Evolutionary conservation across 2,113 vertebrate species (phyloP).

Genomic region (Laticauda colubrina): DNA sequence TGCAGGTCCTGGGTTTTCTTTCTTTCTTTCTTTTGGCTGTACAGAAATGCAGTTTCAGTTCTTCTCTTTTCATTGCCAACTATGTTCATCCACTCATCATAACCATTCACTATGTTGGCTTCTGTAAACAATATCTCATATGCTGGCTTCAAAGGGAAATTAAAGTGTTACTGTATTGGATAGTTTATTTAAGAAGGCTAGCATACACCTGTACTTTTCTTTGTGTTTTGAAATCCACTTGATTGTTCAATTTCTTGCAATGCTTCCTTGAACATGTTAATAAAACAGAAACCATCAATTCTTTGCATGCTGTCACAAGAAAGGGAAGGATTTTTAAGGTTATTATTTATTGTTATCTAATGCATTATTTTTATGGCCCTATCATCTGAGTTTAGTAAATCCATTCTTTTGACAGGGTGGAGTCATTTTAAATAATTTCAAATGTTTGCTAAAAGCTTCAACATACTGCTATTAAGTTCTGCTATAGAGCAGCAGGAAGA

Average conservation of each 20-base stretch:
- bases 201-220: conserved; percentile 36
- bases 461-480: conserved; percentile 20
- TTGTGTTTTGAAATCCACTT: conserved; percentile 40
- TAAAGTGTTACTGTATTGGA: conserved; percentile 49
- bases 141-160: neutral
- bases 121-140: conserved; percentile 7
- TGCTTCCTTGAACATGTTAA: conserved; percentile 54
- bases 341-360: conserved; percentile 26
- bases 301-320: conserved; percentile 24
- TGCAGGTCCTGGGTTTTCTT: neutral
- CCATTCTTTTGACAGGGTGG: conserved; percentile 43
- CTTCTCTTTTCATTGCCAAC: neutral
- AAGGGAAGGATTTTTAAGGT: conserved; percentile 7
- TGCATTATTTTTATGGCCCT: conserved; percentile 41
- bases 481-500: conserved; percentile 49
- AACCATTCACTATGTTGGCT: conserved; percentile 41
- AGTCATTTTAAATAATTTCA: conserved; percentile 14
- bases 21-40: too few species aligned
- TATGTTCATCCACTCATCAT: conserved; percentile 27
- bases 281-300: conserved; percentile 21
- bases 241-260: conserved; percentile 45
- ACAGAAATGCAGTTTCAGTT: neutral
- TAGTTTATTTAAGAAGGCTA: conserved; percentile 33
- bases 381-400: neutral
- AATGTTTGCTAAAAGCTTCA: conserved; percentile 47